Conservation (phyloP, 2,113 vertebrate genomes). For the Phaethon lepturus region DNA sequence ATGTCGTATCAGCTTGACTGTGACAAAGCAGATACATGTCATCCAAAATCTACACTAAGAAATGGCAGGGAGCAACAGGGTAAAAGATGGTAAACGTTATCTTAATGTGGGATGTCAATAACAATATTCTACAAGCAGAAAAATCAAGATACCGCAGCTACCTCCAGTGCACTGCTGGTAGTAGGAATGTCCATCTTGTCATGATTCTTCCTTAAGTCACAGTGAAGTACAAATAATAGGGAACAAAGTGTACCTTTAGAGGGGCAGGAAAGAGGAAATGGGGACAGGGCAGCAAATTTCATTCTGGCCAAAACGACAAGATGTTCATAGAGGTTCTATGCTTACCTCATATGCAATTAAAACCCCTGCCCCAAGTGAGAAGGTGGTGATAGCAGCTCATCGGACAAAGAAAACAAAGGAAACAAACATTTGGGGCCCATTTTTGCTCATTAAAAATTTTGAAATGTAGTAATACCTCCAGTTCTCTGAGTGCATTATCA, state of each 20-base stretch:
- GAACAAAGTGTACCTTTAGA: neutral
- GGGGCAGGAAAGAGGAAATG: neutral
- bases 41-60: neutral
- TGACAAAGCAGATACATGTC: neutral
- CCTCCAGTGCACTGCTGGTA: neutral
- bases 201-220: neutral
- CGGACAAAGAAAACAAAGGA: neutral
- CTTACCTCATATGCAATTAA: neutral
- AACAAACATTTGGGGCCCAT: neutral
- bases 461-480: conserved; percentile 84
- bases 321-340: neutral
- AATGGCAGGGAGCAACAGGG: neutral
- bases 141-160: neutral
- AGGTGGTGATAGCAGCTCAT: neutral
- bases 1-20: neutral
- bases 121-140: neutral
- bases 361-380: neutral
- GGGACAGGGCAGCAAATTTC: neutral
- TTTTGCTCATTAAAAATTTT: neutral
- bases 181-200: rapidly evolving
- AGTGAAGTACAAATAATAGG: neutral
- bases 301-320: neutral
- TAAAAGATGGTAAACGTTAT: neutral
- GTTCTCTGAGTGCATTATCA: conserved; percentile 94
- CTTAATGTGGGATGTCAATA: neutral